A percentile compares a stretch with the other conserved stretches of the same genome.
Evolutionary conservation across 1,140 invertebrate species (phyloP).

Genomic region (Berghia stephanieae): DNA sequence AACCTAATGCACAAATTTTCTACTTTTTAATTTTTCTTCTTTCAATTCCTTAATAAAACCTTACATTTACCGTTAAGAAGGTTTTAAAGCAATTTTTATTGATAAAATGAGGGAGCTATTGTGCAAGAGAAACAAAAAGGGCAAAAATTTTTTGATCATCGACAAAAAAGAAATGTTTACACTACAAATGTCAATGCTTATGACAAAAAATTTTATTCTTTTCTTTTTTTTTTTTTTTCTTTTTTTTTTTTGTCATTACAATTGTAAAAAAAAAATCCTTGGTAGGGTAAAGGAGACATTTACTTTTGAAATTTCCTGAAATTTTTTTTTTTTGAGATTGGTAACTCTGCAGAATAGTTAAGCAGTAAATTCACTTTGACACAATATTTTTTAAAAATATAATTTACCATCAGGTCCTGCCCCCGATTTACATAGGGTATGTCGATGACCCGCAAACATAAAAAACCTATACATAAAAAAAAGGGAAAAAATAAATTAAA

Average conservation of each 20-base stretch:
- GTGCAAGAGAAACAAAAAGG: no score
- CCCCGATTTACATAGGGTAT: constrained; percentile 79
- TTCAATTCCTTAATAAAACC: no score
- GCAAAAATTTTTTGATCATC: no score
- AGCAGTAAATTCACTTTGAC: neutral
- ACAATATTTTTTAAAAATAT: neutral
- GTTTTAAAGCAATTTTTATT: no score
- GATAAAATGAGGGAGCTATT: no score
- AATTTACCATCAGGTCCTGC: constrained; percentile 76
- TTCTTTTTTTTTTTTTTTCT: neutral
- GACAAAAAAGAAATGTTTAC: no score
- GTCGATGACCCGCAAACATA: constrained; percentile 74
- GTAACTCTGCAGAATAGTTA: neutral
- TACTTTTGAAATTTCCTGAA: neutral
- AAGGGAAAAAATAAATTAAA: constrained; percentile 23
- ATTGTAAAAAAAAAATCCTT: neutral
- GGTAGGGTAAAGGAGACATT: neutral
- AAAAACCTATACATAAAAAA: constrained; percentile 69
- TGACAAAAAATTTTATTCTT: neutral
- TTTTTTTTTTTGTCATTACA: neutral
- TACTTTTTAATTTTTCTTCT: no score
- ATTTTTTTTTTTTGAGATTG: neutral
- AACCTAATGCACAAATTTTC: no score
- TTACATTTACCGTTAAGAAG: no score
- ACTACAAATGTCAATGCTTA: no score